phyloP scores from a whole-genome alignment of 2,888 invertebrate species.

The Aromia moschata region DNA sequence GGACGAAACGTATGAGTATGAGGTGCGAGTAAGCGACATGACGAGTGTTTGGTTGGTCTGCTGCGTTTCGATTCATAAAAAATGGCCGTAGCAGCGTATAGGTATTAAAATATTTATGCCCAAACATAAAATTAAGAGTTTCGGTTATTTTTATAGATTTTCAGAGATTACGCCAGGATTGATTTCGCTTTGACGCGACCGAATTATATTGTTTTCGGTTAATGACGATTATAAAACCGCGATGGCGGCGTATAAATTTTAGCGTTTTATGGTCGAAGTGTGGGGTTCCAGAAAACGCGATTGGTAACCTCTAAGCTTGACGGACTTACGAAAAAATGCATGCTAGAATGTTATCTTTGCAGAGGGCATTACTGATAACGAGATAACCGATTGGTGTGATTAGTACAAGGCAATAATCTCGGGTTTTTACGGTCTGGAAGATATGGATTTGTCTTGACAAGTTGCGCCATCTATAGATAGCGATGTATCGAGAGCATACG shows the following conservation, averaged over 20 bases:
- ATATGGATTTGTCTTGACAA: too few relatives aligned
- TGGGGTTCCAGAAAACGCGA: background rate
- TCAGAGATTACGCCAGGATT: slow-evolving; percentile 20
- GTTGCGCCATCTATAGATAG: too few relatives aligned
- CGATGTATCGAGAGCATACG: too few relatives aligned
- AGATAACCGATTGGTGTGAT: too few relatives aligned
- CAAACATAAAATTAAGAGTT: slow-evolving; percentile 24
- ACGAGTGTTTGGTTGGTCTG: background rate
- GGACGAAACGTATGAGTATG: background rate
- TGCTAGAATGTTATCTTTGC: too few relatives aligned
- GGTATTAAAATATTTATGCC: slow-evolving; percentile 27
- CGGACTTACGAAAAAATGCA: too few relatives aligned
- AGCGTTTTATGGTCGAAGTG: background rate
- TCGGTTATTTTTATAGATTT: slow-evolving; percentile 22
- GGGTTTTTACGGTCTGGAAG: too few relatives aligned
- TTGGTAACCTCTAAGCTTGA: too few relatives aligned
- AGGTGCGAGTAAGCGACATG: background rate
- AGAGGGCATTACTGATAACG: too few relatives aligned
- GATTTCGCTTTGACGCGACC: slow-evolving; percentile 25
- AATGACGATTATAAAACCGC: slow-evolving; percentile 22
- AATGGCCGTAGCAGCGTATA: slow-evolving; percentile 23
- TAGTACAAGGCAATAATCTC: too few relatives aligned
- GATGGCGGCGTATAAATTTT: slow-evolving; percentile 15
- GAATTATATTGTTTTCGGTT: slow-evolving; percentile 23
- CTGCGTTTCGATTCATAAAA: slow-evolving; percentile 20